These are phyloP conservation scores for Cyrtodaria siliqua DNA, from an alignment of 2,888 invertebrate genomes.

Conservation along the genomic window DNA sequence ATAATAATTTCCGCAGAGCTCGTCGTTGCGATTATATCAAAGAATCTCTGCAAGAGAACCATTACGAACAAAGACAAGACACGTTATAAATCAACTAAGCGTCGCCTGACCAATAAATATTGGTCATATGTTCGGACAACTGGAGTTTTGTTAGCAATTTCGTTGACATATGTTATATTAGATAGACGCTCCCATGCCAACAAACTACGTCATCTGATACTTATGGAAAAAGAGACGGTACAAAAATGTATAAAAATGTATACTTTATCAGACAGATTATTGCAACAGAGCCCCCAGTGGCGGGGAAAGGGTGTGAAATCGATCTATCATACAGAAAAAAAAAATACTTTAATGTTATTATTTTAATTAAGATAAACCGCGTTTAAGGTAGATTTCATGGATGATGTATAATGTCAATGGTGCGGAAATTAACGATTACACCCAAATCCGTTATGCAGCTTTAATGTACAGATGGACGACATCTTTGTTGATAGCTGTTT, in stretches of 20 bases:
- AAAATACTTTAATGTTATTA: conserved; percentile 43
- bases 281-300: conserved; percentile 67
- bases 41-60: conserved; percentile 59
- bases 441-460: no score
- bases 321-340: conserved; percentile 42
- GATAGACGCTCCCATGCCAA: conserved; percentile 72
- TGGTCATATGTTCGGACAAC: conserved; percentile 72
- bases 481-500: no score
- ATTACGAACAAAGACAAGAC: conserved; percentile 8
- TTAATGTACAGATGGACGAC: no score
- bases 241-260: conserved; percentile 15
- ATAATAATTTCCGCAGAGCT: conserved; percentile 67
- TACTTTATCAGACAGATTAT: conserved; percentile 48
- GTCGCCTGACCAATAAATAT: conserved; percentile 68
- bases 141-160: conserved; percentile 73
- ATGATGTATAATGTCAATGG: no score
- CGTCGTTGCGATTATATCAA: conserved; percentile 69
- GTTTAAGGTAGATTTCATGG: no score
- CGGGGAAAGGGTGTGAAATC: conserved; percentile 16
- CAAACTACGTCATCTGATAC: conserved; percentile 69
- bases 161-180: conserved; percentile 72
- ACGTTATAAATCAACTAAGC: conserved; percentile 40
- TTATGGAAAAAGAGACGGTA: conserved; percentile 30
- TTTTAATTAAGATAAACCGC: no score
- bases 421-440: no score